Evolutionary conservation across 1,140 invertebrate genomes (phyloP), one percentile per base, ranked within the genome.

Genomic region (Pomacea maculata): DNA sequence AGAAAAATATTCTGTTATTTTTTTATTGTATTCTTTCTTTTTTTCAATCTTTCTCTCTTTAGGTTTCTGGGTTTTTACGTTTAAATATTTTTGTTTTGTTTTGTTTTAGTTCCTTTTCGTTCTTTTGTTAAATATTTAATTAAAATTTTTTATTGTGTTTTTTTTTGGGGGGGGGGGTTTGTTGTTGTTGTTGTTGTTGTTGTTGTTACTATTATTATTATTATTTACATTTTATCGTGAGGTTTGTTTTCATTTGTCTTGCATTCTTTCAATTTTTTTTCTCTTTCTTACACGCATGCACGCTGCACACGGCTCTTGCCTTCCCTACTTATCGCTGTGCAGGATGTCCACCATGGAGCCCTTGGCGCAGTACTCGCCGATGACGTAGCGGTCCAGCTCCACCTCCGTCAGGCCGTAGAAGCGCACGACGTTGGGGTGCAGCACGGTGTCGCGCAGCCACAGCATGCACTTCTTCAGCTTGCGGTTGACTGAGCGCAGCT

Each of bases 361-460:
- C 64, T 85, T 86, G 21, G 64, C 64, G 75, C 82, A 86, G 65
- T 86, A 84, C 63, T 84, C 84, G n/a, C 82, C 79, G 21, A 89
- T 79, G 9, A 84, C 76, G 78, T 84, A 86, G 54, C 81, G 79
- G 29, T 79, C 79, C 6, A 17, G 29, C 52, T 85, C 80, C 15
- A 86, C 19, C 29, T 87, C 75, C 21, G 86, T 86, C 17, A 90
- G 78, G 15, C 88, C 89, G 80, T 84, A 84, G 63, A 90, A 88
- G 21, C 79, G 65, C n/a, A 86, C 80, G 17, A 90, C 61, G 81
- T 87, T 88, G 11, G 29, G 34, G 68, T 89, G 86, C 34, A 83
- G 74, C 17, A 90, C 75, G 15, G 55, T 61, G 57, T 88, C 84
- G n/a, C 84, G 77, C 83, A 88, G 84, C 83, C 85, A 86, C 55